Evolutionary conservation across 2,113 vertebrate genomes (phyloP), one percentile per base, ranked within the genome.

Genomic region (Paralichthys olivaceus): DNA sequence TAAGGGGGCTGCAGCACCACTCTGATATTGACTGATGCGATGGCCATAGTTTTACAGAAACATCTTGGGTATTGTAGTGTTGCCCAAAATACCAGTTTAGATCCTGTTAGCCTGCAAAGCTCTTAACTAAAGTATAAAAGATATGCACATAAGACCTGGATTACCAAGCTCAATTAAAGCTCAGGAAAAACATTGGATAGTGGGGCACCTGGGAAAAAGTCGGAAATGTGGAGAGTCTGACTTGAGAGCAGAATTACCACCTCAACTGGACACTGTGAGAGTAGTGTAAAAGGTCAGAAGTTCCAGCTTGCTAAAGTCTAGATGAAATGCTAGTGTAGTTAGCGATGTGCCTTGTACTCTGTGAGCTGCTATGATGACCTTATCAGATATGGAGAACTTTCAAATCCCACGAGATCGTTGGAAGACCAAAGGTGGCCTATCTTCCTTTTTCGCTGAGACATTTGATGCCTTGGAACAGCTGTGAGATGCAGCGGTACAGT

Each of bases 241-340:
- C 11, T 40, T 40, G 37, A 40, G 66, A 84, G 59, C 67, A 65
- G 81, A 90, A 86, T 77, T 80, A 78, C 60, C 70, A 77, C 47
- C 56, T 79, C n/a, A 40, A 58, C 58, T 62, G 79, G 84, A 87
- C 68, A 64, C 28, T 57, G 34, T 32, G 51, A 74, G 70, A 76
- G 60, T 54, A 54, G 86, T 19, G 82, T 87, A 78, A 91, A 92
- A 91, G 90, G 86, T 92, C 90, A 90, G 60, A 70, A 49, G 86
- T 91, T 88, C 79, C 79, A 86, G 79, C 65, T 61, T 47, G 34
- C 56, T 68, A 72, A 71, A 84, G 70, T 76, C 77, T 83, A 84
- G 68, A 77, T 79, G 73, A 88, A 89, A 86, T 72, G 75, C 81
- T 81, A 28, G 75, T 75, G 64, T 69, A 83, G 80, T 87, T 70